Conservation (phyloP, 2,797 vertebrate genomes). For the Parauchenoglanis punctatus region DNA sequence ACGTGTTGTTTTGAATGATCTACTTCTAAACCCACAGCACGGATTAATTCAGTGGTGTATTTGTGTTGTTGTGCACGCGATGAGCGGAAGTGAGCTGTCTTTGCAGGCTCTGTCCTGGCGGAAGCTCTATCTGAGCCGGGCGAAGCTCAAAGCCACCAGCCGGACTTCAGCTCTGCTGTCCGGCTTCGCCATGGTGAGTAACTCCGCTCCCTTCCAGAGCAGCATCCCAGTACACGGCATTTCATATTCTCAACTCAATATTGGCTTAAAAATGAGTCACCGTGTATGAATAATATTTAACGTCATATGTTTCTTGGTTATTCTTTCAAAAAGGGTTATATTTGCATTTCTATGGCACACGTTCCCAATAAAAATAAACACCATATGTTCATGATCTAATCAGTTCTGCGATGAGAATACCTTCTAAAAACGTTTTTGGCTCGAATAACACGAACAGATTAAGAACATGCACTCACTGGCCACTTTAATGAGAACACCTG, state of each 20-base stretch:
- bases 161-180: slow-evolving; percentile 94
- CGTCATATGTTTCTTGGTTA: not conserved
- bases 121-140: slow-evolving; percentile 95
- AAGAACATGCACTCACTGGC: not conserved
- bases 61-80: not conserved
- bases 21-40: not conserved
- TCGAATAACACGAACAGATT: not conserved
- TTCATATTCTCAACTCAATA: not conserved
- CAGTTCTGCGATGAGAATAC: not conserved
- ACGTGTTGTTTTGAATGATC: not conserved
- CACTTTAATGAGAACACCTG: slow-evolving; percentile 2
- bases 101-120: slow-evolving; percentile 98
- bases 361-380: not conserved
- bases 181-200: slow-evolving; percentile 97
- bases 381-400: not conserved
- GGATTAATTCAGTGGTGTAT: not conserved
- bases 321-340: not conserved
- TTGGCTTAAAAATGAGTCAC: not conserved
- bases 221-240: not conserved
- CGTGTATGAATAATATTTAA: not conserved
- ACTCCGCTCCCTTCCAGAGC: not conserved
- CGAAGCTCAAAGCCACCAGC: slow-evolving; percentile 96
- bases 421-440: not conserved
- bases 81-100: slow-evolving; percentile 85
- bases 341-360: not conserved